A percentile compares a stretch with the other conserved stretches of the same genome.
These are phyloP conservation scores for Gallinago undulata DNA, from an alignment of 2,113 vertebrate genomes.

Conservation along the genomic window DNA sequence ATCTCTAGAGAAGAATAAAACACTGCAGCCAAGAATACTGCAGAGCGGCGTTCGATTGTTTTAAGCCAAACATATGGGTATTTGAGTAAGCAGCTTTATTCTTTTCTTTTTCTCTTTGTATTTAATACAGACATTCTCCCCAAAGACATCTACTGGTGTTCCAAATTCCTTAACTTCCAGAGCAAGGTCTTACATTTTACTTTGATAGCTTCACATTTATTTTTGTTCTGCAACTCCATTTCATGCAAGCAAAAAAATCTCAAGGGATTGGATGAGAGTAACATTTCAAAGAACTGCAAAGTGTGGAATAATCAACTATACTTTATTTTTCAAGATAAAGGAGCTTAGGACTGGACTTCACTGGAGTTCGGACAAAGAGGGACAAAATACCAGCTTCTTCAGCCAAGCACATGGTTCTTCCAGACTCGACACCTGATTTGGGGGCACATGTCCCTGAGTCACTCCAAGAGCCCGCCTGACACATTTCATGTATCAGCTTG, in stretches of 20 bases:
- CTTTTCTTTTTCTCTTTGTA: not conserved
- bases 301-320: not conserved
- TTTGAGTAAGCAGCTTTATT: not conserved
- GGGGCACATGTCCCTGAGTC: not conserved
- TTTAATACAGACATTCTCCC: not conserved
- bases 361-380: not conserved
- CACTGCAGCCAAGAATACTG: not conserved
- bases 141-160: not conserved
- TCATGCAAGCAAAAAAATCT: not conserved
- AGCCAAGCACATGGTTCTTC: not conserved
- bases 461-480: not conserved
- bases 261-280: not conserved
- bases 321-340: not conserved
- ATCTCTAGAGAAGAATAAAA: not conserved
- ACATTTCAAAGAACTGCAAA: not conserved
- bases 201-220: not conserved
- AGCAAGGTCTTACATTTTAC: not conserved
- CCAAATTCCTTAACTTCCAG: not conserved
- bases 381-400: not conserved
- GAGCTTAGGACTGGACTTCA: not conserved
- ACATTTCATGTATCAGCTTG: fast-evolving
- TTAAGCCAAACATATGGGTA: not conserved
- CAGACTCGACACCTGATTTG: not conserved
- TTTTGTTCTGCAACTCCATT: not conserved
- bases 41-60: not conserved